These are phyloP conservation scores for Sebastes jordani DNA, from an alignment of 2,797 vertebrate genomes.

Conservation along the genomic window DNA sequence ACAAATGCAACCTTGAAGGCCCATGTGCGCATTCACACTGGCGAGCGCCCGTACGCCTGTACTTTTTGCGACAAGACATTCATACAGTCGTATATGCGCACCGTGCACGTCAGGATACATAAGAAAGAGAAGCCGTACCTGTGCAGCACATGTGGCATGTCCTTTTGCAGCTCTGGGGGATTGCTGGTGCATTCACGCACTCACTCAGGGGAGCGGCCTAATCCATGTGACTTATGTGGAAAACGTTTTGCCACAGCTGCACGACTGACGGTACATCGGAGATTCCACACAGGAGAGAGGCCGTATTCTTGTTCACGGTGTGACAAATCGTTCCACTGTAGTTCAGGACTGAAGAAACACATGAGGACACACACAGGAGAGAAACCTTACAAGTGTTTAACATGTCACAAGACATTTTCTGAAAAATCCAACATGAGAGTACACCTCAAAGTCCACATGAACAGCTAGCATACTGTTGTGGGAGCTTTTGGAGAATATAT, in stretches of 20 bases:
- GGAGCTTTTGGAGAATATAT: too few relatives aligned
- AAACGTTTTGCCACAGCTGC: neutral
- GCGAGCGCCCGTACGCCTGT: neutral
- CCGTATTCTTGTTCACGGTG: neutral
- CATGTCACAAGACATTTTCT: neutral
- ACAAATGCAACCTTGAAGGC: neutral
- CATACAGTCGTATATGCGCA: neutral
- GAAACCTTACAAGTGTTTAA: neutral
- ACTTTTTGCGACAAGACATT: constrained; percentile 5
- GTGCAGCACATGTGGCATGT: too few relatives aligned
- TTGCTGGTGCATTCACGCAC: neutral
- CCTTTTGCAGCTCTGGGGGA: too few relatives aligned
- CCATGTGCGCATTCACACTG: neutral
- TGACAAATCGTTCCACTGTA: too few relatives aligned
- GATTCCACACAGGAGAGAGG: constrained; percentile 5
- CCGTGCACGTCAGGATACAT: neutral
- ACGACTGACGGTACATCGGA: neutral
- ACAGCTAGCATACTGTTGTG: neutral
- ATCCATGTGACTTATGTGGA: neutral
- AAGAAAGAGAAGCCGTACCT: too few relatives aligned
- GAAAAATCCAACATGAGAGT: constrained; percentile 13
- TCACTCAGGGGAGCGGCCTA: neutral
- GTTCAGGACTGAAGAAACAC: too few relatives aligned
- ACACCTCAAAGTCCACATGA: constrained; percentile 15
- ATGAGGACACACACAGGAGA: too few relatives aligned